These are phyloP conservation scores for Lasioglossum villosulum DNA, from an alignment of 2,888 invertebrate genomes.

Conservation along the genomic window DNA sequence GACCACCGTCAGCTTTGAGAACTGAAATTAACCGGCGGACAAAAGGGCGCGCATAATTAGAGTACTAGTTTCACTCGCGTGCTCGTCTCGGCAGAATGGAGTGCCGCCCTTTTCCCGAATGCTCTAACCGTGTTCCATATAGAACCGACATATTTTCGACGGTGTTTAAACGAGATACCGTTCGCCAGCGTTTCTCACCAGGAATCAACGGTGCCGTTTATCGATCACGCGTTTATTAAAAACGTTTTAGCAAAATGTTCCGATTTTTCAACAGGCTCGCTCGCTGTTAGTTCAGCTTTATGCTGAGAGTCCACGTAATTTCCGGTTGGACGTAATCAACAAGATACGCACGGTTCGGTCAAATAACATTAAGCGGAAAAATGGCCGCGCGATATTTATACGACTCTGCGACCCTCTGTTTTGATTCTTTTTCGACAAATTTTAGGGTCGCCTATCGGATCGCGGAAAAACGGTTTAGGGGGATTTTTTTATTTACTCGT, in stretches of 20 bases:
- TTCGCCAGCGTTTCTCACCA: not conserved
- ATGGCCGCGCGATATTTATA: not conserved
- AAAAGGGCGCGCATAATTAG: conserved; percentile 39
- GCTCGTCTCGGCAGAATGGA: not conserved
- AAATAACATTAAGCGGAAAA: not conserved
- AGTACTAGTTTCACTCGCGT: conserved; percentile 24
- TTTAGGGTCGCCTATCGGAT: not conserved
- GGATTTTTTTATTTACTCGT: too few species aligned
- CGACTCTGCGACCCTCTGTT: not conserved
- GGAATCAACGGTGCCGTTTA: not conserved
- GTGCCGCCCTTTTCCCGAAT: conserved; percentile 4
- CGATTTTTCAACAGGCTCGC: not conserved
- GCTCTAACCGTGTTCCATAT: not conserved
- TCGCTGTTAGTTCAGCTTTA: too few species aligned
- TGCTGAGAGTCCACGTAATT: too few species aligned
- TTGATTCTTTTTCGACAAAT: not conserved
- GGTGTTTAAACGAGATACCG: not conserved
- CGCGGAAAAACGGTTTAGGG: not conserved
- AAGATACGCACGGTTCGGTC: not conserved
- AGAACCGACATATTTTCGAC: not conserved
- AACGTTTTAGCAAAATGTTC: not conserved
- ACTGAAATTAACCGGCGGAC: conserved; percentile 43
- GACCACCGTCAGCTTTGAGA: conserved; percentile 23
- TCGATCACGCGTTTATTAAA: not conserved
- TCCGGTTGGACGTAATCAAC: not conserved